phyloP scores from a whole-genome alignment of 2,797 vertebrate genomes.

The Fistularia tabacaria region DNA sequence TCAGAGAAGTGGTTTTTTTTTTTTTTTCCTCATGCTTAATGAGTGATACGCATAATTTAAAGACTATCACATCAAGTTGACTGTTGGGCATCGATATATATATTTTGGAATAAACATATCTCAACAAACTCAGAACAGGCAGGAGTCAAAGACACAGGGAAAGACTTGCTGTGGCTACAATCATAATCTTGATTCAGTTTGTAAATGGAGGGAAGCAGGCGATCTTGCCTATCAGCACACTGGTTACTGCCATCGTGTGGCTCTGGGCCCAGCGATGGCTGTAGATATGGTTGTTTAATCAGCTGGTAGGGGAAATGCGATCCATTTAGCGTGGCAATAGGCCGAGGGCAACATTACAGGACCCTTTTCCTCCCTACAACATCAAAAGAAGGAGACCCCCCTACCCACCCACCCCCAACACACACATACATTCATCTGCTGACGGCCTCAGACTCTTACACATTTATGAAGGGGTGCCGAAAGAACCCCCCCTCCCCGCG shows the following conservation, averaged over 20 bases:
- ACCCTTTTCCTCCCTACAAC: slow-evolving; percentile 46
- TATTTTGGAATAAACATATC: too few species aligned
- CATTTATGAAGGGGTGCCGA: slow-evolving; percentile 61
- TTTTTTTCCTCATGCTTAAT: neutral
- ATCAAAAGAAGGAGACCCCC: slow-evolving; percentile 55
- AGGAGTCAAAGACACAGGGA: neutral
- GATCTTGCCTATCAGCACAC: slow-evolving; percentile 5
- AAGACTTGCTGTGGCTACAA: neutral
- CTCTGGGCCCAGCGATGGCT: slow-evolving; percentile 38
- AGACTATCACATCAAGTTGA: too few species aligned
- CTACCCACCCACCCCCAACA: too few species aligned
- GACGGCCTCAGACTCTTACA: slow-evolving; percentile 45
- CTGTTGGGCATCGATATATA: too few species aligned
- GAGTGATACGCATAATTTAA: neutral
- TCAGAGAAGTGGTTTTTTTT: neutral
- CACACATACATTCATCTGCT: slow-evolving; percentile 42
- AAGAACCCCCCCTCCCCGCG: slow-evolving; percentile 21
- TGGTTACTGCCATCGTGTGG: slow-evolving; percentile 50
- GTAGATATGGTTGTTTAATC: slow-evolving; percentile 69
- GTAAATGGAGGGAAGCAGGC: slow-evolving; percentile 6
- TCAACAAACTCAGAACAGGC: too few species aligned
- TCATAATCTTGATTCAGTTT: slow-evolving; percentile 14
- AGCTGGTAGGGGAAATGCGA: slow-evolving; percentile 65
- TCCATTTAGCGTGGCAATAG: slow-evolving; percentile 52
- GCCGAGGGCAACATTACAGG: slow-evolving; percentile 31